Percentiles rank a stretch among this genome's conserved stretches.
Conservation (phyloP, 2,797 vertebrate genomes). For the Macropodus opercularis region DNA sequence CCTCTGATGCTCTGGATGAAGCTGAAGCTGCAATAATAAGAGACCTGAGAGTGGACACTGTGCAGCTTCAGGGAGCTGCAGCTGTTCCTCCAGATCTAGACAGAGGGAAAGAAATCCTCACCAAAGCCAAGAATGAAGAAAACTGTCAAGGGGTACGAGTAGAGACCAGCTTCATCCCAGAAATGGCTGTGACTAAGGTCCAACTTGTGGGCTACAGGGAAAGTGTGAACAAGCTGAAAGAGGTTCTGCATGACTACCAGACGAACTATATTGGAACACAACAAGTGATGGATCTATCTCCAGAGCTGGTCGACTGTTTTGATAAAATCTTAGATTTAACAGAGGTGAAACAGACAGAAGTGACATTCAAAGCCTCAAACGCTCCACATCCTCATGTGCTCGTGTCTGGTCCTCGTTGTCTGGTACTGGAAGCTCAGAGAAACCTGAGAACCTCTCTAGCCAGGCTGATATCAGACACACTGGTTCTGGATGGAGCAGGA, state of each 20-base stretch:
- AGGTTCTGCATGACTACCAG: slow-evolving; percentile 51
- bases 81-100: slow-evolving; percentile 33
- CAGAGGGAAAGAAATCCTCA: slow-evolving; percentile 52
- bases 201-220: slow-evolving; percentile 64
- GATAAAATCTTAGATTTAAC: slow-evolving; percentile 42
- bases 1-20: slow-evolving; percentile 57
- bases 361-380: slow-evolving; percentile 33
- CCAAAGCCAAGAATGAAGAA: slow-evolving; percentile 16
- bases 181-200: slow-evolving; percentile 13
- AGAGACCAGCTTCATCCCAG: slow-evolving; percentile 38
- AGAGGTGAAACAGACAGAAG: slow-evolving; percentile 24
- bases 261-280: slow-evolving; percentile 36
- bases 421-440: slow-evolving; percentile 37
- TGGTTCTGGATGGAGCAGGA: slow-evolving; percentile 61
- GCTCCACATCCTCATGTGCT: slow-evolving; percentile 43
- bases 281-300: slow-evolving; percentile 41
- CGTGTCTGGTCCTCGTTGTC: slow-evolving; percentile 56
- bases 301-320: slow-evolving; percentile 63
- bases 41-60: slow-evolving; percentile 43
- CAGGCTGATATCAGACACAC: slow-evolving; percentile 22
- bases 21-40: slow-evolving; percentile 47
- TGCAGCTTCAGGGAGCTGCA: slow-evolving; percentile 39
- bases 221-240: slow-evolving; percentile 56
- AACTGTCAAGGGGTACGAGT: slow-evolving; percentile 51
- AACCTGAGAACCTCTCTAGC: slow-evolving; percentile 30